These are phyloP conservation scores for Elachura formosa DNA, from an alignment of 2,113 vertebrate species.

Conservation along the genomic window DNA sequence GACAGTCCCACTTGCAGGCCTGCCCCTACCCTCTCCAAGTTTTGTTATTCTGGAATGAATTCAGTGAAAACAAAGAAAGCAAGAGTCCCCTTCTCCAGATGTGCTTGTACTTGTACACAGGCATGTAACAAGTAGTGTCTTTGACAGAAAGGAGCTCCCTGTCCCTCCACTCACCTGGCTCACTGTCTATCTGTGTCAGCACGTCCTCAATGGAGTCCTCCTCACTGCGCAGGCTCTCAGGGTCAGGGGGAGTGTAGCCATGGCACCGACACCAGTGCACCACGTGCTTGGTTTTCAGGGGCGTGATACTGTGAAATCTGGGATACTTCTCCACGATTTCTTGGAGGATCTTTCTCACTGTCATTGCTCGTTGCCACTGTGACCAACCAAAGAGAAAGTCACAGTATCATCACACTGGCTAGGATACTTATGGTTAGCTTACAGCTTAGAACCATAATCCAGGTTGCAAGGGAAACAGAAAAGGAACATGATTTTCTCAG, in stretches of 20 bases:
- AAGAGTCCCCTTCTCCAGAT: background rate
- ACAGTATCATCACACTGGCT: background rate
- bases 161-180: slow-evolving; percentile 76
- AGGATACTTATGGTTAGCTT: background rate
- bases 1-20: background rate
- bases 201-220: slow-evolving; percentile 94
- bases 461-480: background rate
- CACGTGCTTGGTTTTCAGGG: slow-evolving; percentile 89
- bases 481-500: background rate
- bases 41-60: background rate
- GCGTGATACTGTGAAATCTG: slow-evolving; percentile 81
- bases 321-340: slow-evolving; percentile 87
- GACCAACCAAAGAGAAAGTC: slow-evolving; percentile 13
- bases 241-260: slow-evolving; percentile 92
- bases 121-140: background rate
- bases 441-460: background rate
- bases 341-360: slow-evolving; percentile 86
- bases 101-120: too few relatives aligned
- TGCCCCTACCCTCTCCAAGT: background rate
- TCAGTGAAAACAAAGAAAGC: background rate
- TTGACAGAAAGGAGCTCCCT: background rate
- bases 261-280: slow-evolving; percentile 93
- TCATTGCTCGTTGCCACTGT: slow-evolving; percentile 93
- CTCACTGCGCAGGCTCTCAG: slow-evolving; percentile 75
- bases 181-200: slow-evolving; percentile 93